Evolutionary conservation across 2,888 invertebrate species (phyloP), one percentile per base, ranked within the genome.

Genomic region (Cristatella mucedo): DNA sequence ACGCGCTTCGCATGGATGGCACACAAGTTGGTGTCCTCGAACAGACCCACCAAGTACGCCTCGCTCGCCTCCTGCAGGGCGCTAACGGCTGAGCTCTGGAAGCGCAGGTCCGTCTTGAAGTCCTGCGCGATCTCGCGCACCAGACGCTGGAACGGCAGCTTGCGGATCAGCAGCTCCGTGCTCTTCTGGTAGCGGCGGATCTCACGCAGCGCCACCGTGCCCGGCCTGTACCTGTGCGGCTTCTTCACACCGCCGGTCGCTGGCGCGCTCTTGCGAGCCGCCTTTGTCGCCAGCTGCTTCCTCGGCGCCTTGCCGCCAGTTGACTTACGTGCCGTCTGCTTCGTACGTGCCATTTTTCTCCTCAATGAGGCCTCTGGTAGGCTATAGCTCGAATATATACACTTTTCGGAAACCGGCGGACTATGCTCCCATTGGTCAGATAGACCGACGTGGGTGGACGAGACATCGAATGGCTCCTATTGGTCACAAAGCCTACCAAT

Each of bases 91-190:
- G n/a, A n/a, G n/a, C n/a, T n/a, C n/a, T n/a, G n/a, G n/a, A n/a
- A n/a, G n/a, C n/a, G n/a, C n/a, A n/a, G 73, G 70, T 87, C 87
- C 53, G 87, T 87, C 68, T 89, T 89, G 78, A 89, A 89, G 68
- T 91, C 87, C 63, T 89, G 87, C 2, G 89, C 89, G 58, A 89
- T 89, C 78, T 89, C 89, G 76, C 89, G 78, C 52, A 89, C 89
- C 59, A 89, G 73, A 56, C 86, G 81, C 68, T 89, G 89, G 77
- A 91, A 89, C 3, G 89, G 89, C 70, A 89, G 71, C 68, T 89
- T 89, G 59, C 87, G 78, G 72, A 89, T 89, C 54, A 89, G 72
- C 76, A 89, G 75, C 69, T 91, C 89, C 4, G 89, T 89, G 1
- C 84, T 84, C 67, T 89, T 89, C 69, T 91, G 89, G 68, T 89